Percentiles rank a stretch among this genome's conserved stretches.
Evolutionary conservation across 2,113 vertebrate genomes (phyloP).

Genomic region (Lichenostomus cassidix): DNA sequence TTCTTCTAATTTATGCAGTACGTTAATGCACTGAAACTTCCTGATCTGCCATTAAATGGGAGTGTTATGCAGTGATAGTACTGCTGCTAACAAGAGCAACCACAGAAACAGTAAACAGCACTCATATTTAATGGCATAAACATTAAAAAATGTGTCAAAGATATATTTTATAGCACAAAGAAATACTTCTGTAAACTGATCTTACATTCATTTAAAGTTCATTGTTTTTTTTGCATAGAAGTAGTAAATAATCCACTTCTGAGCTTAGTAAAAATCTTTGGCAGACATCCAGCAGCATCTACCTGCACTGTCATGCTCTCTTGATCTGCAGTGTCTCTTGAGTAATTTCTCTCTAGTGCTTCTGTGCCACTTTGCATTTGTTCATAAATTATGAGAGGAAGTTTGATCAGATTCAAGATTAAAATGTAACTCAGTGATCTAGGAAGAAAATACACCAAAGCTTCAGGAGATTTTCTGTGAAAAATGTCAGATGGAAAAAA

Average conservation of each 20-base stretch:
- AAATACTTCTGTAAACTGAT: not conserved
- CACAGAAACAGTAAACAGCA: not conserved
- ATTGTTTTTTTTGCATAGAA: not conserved
- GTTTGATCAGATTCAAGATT: slow-evolving; percentile 24
- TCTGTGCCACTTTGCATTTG: not conserved
- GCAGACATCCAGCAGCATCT: not conserved
- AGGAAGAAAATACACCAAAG: not conserved
- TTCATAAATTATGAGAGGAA: slow-evolving; percentile 34
- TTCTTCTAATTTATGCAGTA: not conserved
- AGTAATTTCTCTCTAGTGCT: slow-evolving; percentile 1
- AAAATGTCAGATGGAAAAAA: not conserved
- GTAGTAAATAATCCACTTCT: slow-evolving; percentile 53
- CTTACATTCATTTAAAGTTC: not conserved
- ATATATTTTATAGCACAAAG: not conserved
- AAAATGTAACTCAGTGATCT: slow-evolving; percentile 20
- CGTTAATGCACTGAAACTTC: not conserved
- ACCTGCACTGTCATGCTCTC: not conserved
- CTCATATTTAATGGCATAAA: not conserved
- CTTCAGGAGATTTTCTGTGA: not conserved
- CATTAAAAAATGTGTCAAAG: not conserved
- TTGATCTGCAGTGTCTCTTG: not conserved
- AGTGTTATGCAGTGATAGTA: not conserved
- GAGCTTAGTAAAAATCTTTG: not conserved
- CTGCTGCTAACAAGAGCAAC: not conserved
- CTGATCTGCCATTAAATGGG: not conserved